Percentiles rank a stretch among this genome's conserved stretches.
Evolutionary conservation across 2,113 vertebrate genomes (phyloP).

Genomic region (Silurus meridionalis): DNA sequence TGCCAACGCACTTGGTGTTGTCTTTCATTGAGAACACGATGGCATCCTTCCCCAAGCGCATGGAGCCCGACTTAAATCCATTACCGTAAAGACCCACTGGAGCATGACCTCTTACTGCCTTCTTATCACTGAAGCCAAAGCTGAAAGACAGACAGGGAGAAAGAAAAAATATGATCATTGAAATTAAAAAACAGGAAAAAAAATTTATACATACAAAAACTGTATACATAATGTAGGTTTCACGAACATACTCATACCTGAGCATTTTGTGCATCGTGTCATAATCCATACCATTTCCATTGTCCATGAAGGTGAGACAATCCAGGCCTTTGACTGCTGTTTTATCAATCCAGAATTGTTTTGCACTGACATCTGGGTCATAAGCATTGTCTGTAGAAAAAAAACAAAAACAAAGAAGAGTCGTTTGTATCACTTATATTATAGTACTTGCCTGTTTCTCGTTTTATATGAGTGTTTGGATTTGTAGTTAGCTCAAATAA

Average conservation of each 20-base stretch:
- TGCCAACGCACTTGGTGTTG: slow-evolving; percentile 81
- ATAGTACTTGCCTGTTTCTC: background rate
- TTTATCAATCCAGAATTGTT: slow-evolving; percentile 95
- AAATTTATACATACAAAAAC: background rate
- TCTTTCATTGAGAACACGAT: slow-evolving; percentile 90
- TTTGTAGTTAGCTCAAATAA: background rate
- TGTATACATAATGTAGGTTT: background rate
- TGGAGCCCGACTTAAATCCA: slow-evolving; percentile 96
- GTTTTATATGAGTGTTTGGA: background rate
- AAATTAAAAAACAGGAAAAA: background rate
- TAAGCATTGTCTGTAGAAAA: slow-evolving; percentile 87
- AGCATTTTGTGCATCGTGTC: slow-evolving; percentile 93
- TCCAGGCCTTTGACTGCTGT: slow-evolving; percentile 72
- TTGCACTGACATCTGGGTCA: slow-evolving; percentile 92
- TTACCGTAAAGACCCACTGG: slow-evolving; percentile 95
- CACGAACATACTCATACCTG: slow-evolving; percentile 73
- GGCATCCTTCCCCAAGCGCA: slow-evolving; percentile 92
- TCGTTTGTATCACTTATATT: background rate
- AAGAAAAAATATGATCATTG: background rate
- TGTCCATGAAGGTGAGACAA: slow-evolving; percentile 90
- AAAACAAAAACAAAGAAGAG: background rate
- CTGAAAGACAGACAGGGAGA: slow-evolving; percentile 64
- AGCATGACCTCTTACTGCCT: slow-evolving; percentile 73
- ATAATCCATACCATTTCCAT: slow-evolving; percentile 85
- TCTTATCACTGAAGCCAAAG: slow-evolving; percentile 96